phyloP scores from a whole-genome alignment of 1,140 invertebrate species.

The Philotrypesis tridentata region DNA sequence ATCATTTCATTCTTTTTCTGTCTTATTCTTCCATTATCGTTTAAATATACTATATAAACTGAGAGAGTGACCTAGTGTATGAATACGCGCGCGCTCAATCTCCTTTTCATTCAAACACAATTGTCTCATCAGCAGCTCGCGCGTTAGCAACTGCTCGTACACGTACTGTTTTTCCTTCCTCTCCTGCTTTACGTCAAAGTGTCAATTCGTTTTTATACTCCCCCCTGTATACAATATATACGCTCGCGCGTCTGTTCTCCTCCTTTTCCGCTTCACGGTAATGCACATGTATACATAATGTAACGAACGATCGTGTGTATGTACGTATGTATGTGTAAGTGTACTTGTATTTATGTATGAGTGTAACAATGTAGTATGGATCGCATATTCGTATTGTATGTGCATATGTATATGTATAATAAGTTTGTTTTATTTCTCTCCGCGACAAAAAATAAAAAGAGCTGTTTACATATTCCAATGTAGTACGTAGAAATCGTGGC shows the following conservation, averaged over 20 bases:
- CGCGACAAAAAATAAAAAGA: neutral
- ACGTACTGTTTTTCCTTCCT: neutral
- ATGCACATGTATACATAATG: slow-evolving; percentile 7
- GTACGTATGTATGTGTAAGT: neutral
- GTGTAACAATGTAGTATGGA: neutral
- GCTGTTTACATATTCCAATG: neutral
- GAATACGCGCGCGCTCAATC: slow-evolving; percentile 1
- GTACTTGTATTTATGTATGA: neutral
- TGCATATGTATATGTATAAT: neutral
- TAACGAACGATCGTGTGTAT: neutral
- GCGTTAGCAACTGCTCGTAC: slow-evolving; percentile 7
- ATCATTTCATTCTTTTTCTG: slow-evolving; percentile 10
- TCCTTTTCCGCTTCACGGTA: neutral
- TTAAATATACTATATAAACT: slow-evolving; percentile 40
- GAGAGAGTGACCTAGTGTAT: slow-evolving; percentile 24
- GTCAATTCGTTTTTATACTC: slow-evolving; percentile 7
- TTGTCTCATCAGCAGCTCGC: slow-evolving; percentile 8
- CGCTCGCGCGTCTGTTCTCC: neutral
- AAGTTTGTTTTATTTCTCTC: neutral
- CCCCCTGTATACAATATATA: slow-evolving; percentile 8
- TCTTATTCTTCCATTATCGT: neutral
- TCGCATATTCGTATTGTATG: neutral
- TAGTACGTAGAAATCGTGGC: neutral
- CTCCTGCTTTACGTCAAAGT: neutral
- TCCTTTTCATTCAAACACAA: slow-evolving; percentile 25